A percentile compares a stretch with the other conserved stretches of the same genome.
These are phyloP conservation scores for Heliconius erato DNA, from an alignment of 2,888 invertebrate genomes.

Conservation along the genomic window DNA sequence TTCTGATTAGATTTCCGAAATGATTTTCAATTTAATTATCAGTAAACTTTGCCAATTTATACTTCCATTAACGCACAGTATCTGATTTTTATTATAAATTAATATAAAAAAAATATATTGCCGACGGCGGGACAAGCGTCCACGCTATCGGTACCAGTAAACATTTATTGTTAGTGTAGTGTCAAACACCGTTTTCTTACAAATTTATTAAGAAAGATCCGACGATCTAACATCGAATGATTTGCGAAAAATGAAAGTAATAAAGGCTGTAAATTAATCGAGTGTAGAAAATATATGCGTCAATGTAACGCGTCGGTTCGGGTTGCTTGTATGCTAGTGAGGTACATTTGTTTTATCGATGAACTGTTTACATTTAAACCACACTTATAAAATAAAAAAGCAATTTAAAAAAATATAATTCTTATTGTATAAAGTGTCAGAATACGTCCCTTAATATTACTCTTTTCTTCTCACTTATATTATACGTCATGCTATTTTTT, in stretches of 20 bases:
- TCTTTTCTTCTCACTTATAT: not conserved
- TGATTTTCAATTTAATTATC: not conserved
- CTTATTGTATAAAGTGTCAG: not conserved
- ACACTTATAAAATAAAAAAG: not conserved
- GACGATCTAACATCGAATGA: constrained; percentile 56
- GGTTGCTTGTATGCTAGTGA: constrained; percentile 62
- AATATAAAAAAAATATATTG: too few relatives aligned
- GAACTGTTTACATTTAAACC: constrained; percentile 30
- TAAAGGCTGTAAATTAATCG: constrained; percentile 76
- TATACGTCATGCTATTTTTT: not conserved
- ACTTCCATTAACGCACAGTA: too few relatives aligned
- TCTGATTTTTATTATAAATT: too few relatives aligned
- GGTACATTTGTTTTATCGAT: constrained; percentile 75
- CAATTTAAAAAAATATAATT: not conserved
- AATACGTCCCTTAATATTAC: not conserved
- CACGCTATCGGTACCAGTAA: not conserved
- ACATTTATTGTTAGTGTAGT: not conserved
- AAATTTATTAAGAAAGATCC: not conserved
- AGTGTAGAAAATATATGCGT: constrained; percentile 77
- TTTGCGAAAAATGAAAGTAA: constrained; percentile 76
- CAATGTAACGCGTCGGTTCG: constrained; percentile 68
- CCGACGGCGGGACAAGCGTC: too few relatives aligned
- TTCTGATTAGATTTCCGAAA: constrained; percentile 7
- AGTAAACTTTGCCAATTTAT: too few relatives aligned
- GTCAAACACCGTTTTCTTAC: not conserved